Base-by-base conservation (phyloP, 2,888 invertebrate species). In the Andricus quercusramuli region DNA sequence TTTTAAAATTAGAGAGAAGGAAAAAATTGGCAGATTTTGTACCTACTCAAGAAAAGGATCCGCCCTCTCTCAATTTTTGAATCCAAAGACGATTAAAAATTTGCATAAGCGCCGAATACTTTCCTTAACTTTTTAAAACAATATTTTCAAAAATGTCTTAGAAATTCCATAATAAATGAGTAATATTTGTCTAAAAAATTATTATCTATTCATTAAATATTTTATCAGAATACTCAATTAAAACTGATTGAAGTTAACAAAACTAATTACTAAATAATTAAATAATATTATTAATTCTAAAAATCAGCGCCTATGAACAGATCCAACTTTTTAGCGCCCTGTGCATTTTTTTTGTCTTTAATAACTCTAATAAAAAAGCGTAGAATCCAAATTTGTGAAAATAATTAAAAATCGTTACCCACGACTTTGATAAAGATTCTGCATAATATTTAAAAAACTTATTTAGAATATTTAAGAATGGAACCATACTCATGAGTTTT, bases 401-500 rank as follows among this genome's bases (percentile, higher is more conserved):
- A 56, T n/a, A 47, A 47, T 47, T 17, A 25, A 70, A 70, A 70
- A 51, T 47, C 17, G 17, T 70, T 47, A 29, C 29, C 25, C 68
- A 68, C 22, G 22, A 68, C 13, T 70, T 9, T 47, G 25, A 25
- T 15, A 17, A 3, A 25, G 2, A 62, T 25, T 62, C 15, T 15
- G 62, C 9, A 62, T 25, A 62, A 67, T 41, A 37, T 67, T 66
- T 66, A n/a, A 2, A 66, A 66, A 37, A 37, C 37, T 32, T 32
- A 11, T 32, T 67, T 67, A 41, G 22, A 67, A 41, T 37, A 37
- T 70, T 20, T 5, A 56, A 74, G 4, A 70, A 56, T 62, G 5
- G 25, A 56, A 74, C 32, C 74, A 74, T 56, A 51, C 51, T 74
- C 41, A 77, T 41, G 77, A 77, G 62, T 77, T 77, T 77, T 77